phyloP scores from a whole-genome alignment of 2,113 vertebrate species.

The Rostratula benghalensis region DNA sequence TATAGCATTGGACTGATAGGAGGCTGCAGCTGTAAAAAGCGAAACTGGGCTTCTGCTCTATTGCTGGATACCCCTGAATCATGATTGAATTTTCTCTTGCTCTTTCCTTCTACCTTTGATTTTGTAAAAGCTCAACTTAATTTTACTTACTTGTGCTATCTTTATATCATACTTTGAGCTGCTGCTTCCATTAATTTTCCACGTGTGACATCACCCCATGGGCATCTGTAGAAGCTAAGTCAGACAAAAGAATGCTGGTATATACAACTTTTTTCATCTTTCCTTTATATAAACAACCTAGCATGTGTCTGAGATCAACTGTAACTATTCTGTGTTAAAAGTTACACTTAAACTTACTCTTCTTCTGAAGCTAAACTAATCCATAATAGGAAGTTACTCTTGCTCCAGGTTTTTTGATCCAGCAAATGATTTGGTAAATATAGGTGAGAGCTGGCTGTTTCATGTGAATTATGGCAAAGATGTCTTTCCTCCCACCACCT shows the following conservation, averaged over 20 bases:
- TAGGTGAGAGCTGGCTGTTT: conserved; percentile 24
- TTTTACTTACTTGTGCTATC: neutral
- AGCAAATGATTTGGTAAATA: conserved; percentile 6
- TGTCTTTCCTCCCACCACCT: neutral
- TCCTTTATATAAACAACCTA: neutral
- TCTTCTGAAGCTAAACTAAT: neutral
- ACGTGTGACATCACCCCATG: neutral
- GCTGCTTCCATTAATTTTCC: neutral
- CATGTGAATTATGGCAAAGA: neutral
- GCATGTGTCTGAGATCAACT: neutral
- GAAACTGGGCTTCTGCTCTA: neutral
- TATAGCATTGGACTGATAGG: neutral
- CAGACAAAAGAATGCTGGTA: neutral
- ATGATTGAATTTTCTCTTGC: neutral
- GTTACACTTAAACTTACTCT: neutral
- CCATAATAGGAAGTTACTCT: neutral
- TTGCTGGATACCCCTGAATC: neutral
- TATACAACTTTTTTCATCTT: neutral
- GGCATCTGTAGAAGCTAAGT: neutral
- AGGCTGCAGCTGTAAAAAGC: neutral
- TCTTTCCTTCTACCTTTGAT: neutral
- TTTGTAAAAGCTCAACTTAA: neutral
- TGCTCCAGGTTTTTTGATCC: neutral
- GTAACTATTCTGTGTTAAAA: neutral
- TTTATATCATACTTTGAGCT: neutral